These are phyloP conservation scores for Chromobotia macracanthus DNA, from an alignment of 2,797 vertebrate genomes.

Conservation along the genomic window DNA sequence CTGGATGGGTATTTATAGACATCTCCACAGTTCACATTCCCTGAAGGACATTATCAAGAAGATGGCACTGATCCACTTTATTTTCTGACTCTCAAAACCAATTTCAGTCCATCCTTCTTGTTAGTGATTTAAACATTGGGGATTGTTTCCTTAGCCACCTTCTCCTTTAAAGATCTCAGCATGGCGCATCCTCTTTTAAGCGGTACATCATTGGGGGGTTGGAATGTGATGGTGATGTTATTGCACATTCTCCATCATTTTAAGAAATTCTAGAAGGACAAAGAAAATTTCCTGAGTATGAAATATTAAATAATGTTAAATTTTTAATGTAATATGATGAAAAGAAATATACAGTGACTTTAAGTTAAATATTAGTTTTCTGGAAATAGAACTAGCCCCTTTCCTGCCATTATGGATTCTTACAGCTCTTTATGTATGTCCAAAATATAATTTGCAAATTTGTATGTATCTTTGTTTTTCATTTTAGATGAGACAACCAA, in stretches of 20 bases:
- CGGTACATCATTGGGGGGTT: constrained; percentile 8
- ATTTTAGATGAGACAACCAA: no score
- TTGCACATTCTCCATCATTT: no score
- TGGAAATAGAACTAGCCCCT: no score
- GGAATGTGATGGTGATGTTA: constrained; percentile 70
- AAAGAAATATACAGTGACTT: no score
- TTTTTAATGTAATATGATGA: no score
- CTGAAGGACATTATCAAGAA: constrained; percentile 9
- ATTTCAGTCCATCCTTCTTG: constrained; percentile 24
- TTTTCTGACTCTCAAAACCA: not conserved
- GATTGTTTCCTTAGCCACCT: not conserved
- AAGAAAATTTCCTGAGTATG: not conserved
- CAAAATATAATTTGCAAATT: no score
- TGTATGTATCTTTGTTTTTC: no score
- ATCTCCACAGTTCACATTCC: constrained; percentile 49
- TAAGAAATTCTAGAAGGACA: constrained; percentile 77
- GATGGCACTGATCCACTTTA: not conserved
- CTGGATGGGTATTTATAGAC: constrained; percentile 74
- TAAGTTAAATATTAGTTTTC: no score
- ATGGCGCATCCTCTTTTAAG: constrained; percentile 5
- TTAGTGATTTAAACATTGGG: not conserved
- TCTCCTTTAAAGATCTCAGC: not conserved
- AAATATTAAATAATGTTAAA: constrained; percentile 2
- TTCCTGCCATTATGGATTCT: no score
- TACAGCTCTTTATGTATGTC: no score